Base-by-base conservation (phyloP, 2,888 invertebrate species). In the Ecdyonurus torrentis region DNA sequence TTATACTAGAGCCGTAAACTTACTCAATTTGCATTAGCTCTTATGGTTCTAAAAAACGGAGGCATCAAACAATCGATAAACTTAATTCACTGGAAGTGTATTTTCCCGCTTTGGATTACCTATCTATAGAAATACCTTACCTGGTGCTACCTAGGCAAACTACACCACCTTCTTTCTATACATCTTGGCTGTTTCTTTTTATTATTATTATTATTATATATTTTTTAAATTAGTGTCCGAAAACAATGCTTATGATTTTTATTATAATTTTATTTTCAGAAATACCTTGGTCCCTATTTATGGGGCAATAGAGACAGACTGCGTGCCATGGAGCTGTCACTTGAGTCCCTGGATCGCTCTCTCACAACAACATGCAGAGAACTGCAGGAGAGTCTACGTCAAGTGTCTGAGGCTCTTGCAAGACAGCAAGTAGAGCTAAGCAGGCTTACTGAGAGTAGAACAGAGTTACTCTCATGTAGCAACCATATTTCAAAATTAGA, bases 401-500 rank as follows among this genome's bases (percentile, higher is more conserved):
- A 83, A 69, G 79, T 89, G 1, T 23, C 23, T n/a, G 59, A 59
- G 22, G 52, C 24, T 15, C 22, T 63, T 5, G 63, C 58, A 20
- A 7, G 25, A 15, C 59, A 59, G 52, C 83, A 85, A 66, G 77
- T 79, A 1, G 84, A 87, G 68, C 78, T 89, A 65, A 81, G 83
- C 64, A 72, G 71, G 25, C 50, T 75, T 22, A 68, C 71, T 73
- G 73, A 66, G 73, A 74, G 66, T 66, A 74, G 58, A 74, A 74
- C 63, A 71, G 72, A 64, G 74, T 74, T 68, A 68, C 74, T 67
- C 70, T 74, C 69, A 74, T 72, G 83, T 59, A 74, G 80, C 63
- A 78, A 81, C n/a, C 83, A 86, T 69, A 75, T 87, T 10, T 80
- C 80, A 66, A 82, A 80, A 63, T 77, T 88, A 64, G 86, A 86